Evolutionary conservation across 2,113 vertebrate species (phyloP), one percentile per base, ranked within the genome.

Genomic region (Egretta garzetta): DNA sequence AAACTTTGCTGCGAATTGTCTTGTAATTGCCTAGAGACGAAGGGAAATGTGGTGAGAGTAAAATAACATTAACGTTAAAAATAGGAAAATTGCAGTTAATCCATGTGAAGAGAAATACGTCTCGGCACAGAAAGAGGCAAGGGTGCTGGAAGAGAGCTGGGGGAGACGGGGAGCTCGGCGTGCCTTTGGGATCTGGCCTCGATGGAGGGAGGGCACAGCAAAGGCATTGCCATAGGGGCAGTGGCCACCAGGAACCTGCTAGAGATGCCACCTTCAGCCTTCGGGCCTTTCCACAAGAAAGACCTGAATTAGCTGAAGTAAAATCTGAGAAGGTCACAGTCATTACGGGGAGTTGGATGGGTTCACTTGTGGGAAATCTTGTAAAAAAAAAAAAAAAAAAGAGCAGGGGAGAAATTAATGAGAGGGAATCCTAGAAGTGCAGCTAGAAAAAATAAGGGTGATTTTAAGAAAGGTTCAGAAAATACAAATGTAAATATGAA

Each of bases 1-100:
- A 96, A 97, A 96, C 95, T 96, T 95, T 95, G 77, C 89, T 76
- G 76, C 73, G 96, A 97, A 96, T 96, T 96, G 93, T 96, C 84
- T 94, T 94, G 89, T 96, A 97, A 97, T 96, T 96, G 93, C 84
- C 77, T 95, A 72, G 83, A 93, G 94, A 91, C 89, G 91, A 93
- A 82, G 60, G 80, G 30, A 92, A 96, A 93, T 89, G 86, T 73
- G 74, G 91, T 93, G 81, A 30, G 73, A 95, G 89, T 96, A 87
- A 96, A 96, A 96, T 95, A 97, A 68, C 56, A 81, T 91, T 95
- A 94, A 94, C 10, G 14, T 89, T 94, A 91, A 96, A 97, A 94
- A 94, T 91, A 88, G 86, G 91, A 95, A 96, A 90, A 93, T 93
- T 96, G 91, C 92, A 73, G 85, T 83, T 96, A 96, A 95, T 94